Evolutionary conservation across 35 echinoderm and acorn worm species (phyloP).

Genomic region (Acanthaster planci): DNA sequence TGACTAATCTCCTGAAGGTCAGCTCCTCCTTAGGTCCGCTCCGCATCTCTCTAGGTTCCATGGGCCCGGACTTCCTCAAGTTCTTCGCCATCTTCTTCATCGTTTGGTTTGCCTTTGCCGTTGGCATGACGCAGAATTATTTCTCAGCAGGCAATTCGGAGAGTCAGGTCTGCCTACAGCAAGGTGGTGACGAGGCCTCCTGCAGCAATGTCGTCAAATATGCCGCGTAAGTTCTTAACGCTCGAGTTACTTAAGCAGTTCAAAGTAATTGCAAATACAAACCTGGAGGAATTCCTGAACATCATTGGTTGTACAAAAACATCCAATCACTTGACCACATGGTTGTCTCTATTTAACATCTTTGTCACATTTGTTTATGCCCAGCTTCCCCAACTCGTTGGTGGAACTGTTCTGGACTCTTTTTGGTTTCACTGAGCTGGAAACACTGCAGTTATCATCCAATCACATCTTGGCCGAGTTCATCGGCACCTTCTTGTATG

Average conservation of each 20-base stretch:
- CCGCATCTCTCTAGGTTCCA: conserved; percentile 5
- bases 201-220: background rate
- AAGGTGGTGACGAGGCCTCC: background rate
- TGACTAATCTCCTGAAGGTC: conserved; percentile 12
- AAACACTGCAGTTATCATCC: background rate
- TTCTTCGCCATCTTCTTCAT: conserved; percentile 27
- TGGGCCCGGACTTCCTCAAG: conserved; percentile 17
- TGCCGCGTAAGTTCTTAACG: background rate
- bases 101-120: conserved; percentile 22
- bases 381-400: conserved; percentile 20
- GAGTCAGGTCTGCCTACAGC: background rate
- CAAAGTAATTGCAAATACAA: too few species aligned
- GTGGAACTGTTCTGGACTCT: conserved; percentile 17
- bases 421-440: background rate
- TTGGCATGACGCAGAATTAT: conserved; percentile 20
- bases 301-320: too few species aligned
- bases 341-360: too few species aligned
- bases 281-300: too few species aligned
- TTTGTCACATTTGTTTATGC: background rate
- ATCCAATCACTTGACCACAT: too few species aligned
- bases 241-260: too few species aligned
- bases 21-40: conserved; percentile 6
- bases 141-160: background rate
- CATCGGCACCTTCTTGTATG: conserved; percentile 10
- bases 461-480: background rate